Percentiles rank a stretch among this genome's conserved stretches.
phyloP scores from a whole-genome alignment of 2,797 vertebrate genomes.

The Gymnothorax reevesii region DNA sequence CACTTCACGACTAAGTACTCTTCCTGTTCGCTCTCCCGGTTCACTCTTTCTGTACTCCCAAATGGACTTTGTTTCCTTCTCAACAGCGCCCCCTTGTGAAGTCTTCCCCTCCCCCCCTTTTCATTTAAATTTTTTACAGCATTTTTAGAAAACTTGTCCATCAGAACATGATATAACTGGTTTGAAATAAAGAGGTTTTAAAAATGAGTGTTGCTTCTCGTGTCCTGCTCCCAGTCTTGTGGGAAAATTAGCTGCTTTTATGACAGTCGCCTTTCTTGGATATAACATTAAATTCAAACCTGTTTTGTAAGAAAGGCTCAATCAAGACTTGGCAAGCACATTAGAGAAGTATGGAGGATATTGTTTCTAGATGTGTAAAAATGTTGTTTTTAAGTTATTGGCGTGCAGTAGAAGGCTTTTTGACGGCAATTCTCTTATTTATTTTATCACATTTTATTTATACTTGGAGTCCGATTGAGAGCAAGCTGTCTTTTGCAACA shows the following conservation, averaged over 20 bases:
- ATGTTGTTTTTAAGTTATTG: background rate
- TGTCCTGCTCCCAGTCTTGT: background rate
- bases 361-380: background rate
- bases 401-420: no score
- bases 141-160: slow-evolving; percentile 5
- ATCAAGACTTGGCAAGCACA: background rate
- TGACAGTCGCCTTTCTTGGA: background rate
- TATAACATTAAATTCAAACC: background rate
- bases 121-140: background rate
- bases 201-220: background rate
- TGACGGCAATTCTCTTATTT: background rate
- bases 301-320: background rate
- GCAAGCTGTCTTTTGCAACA: no score
- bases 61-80: background rate
- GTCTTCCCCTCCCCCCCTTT: background rate
- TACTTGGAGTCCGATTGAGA: no score
- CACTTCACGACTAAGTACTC: background rate
- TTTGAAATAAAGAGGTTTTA: slow-evolving; percentile 1
- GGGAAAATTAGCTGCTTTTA: background rate
- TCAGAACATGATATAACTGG: slow-evolving; percentile 10
- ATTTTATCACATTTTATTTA: no score
- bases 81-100: background rate
- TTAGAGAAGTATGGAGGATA: background rate
- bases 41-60: background rate
- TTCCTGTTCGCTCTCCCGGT: no score